A percentile compares a stretch with the other conserved stretches of the same genome.
Conservation (phyloP, 1,140 invertebrate genomes). For the Dreissena polymorpha region DNA sequence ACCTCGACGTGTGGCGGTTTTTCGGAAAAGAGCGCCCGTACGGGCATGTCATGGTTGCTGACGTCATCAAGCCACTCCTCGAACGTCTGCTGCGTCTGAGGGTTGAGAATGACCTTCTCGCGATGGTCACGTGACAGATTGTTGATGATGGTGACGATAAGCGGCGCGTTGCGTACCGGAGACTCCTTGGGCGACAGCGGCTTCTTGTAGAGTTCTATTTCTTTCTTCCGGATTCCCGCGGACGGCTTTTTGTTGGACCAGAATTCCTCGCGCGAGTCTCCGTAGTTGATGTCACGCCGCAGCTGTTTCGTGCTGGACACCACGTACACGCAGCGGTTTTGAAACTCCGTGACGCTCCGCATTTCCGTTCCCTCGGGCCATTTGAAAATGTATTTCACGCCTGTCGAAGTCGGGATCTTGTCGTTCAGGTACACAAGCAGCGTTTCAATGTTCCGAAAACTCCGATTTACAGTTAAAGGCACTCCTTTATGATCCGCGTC, state of each 20-base stretch:
- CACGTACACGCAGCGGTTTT: constrained; percentile 94
- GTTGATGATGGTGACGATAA: constrained; percentile 73
- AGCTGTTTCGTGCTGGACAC: constrained; percentile 92
- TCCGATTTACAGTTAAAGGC: constrained; percentile 91
- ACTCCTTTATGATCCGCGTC: constrained; percentile 94
- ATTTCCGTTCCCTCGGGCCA: constrained; percentile 91
- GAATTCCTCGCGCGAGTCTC: constrained; percentile 63
- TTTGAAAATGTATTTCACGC: constrained; percentile 89
- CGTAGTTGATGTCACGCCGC: constrained; percentile 62
- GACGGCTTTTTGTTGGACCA: constrained; percentile 67
- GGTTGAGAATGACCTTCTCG: constrained; percentile 86
- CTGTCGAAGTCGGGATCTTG: constrained; percentile 73
- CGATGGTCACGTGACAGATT: constrained; percentile 70
- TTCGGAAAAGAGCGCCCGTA: constrained; percentile 69
- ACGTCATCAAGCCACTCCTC: constrained; percentile 90
- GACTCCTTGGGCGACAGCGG: constrained; percentile 30
- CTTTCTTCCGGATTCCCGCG: constrained; percentile 58
- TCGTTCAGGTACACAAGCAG: constrained; percentile 85
- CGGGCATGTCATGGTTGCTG: constrained; percentile 66
- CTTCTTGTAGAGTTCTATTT: constrained; percentile 62
- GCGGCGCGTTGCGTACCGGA: constrained; percentile 48
- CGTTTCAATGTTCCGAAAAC: constrained; percentile 90
- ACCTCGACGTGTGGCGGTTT: constrained; percentile 72
- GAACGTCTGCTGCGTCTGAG: constrained; percentile 94
- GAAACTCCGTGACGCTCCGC: constrained; percentile 90